phyloP scores from a whole-genome alignment of 2,797 vertebrate genomes.

The Cygnus olor region DNA sequence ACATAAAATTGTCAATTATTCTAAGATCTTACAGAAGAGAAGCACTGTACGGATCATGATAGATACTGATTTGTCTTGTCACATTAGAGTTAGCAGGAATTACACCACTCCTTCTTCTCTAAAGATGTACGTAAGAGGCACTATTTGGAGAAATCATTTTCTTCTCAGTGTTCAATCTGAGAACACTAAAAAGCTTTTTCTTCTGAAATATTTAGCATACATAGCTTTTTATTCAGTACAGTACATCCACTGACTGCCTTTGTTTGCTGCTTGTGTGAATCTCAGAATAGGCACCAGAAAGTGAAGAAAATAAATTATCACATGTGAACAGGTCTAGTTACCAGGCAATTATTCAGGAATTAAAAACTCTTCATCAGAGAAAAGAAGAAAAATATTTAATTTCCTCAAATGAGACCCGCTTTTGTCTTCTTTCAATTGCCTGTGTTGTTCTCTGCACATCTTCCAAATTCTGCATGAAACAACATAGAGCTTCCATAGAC shows the following conservation, averaged over 20 bases:
- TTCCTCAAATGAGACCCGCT: neutral
- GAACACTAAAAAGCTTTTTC: neutral
- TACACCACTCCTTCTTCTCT: neutral
- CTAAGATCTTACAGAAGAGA: neutral
- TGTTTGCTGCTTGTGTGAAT: neutral
- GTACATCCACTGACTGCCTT: neutral
- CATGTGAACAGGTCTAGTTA: neutral
- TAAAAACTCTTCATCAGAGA: neutral
- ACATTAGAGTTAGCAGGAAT: neutral
- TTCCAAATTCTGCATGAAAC: neutral
- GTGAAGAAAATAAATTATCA: neutral
- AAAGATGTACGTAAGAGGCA: neutral
- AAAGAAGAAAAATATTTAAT: neutral
- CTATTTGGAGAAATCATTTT: neutral
- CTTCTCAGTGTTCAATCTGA: neutral
- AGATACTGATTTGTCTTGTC: neutral
- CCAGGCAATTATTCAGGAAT: neutral
- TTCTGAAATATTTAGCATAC: neutral
- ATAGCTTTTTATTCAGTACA: neutral
- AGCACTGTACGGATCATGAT: neutral
- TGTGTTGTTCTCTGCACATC: neutral
- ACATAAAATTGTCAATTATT: neutral
- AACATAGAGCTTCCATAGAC: neutral
- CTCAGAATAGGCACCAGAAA: neutral
- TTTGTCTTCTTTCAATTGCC: neutral